Base-by-base conservation (phyloP, 2,113 vertebrate genomes). In the Bostrychus sinensis region DNA sequence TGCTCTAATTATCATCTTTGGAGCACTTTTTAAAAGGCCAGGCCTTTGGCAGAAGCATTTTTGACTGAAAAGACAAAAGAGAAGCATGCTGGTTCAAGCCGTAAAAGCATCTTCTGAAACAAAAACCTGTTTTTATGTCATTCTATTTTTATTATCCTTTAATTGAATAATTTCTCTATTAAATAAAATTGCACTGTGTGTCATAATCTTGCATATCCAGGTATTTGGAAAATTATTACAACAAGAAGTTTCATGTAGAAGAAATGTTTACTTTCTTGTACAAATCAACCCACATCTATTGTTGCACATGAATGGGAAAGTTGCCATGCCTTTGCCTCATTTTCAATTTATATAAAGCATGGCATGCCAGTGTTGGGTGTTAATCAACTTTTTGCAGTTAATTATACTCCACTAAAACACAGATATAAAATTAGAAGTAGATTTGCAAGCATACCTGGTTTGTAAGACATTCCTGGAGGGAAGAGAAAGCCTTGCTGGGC, bases 401-500 rank as follows among this genome's bases (percentile, higher is more conserved):
- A 12, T 17, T 17, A 1, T 13, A 22, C 3, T 57, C 20, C 36
- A 16, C 17, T 1, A 23, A 26, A 34, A 54, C 37, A 37, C 56
- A 56, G 25, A 22, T 41, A 61, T 9, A 54, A 67, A 72, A 74
- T 25, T 5, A 58, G 37, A 30, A 61, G 34, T 73, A 39, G 38
- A 71, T 56, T 62, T 57, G 56, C 51, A 63, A 83, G 67, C 79
- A 48, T 96, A 99, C 97, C 97, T 96, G 97, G 97, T 83, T 99
- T 99, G 91, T 99, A 99, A 88, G 96, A 98, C 94, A 99, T 95
- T 93, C 97, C 96, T 64, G 95, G 97, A 81, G 97, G 96, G 83
- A 99, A 98, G 90, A 99, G 95, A 93, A 99, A 98, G 88, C 97
- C 97, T 93, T 99, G 97, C 89, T 99, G 97, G 82, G 97, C 97